Percentiles rank a stretch among this genome's conserved stretches.
These are phyloP conservation scores for Embiotoca jacksoni DNA, from an alignment of 2,113 vertebrate genomes.

Conservation along the genomic window DNA sequence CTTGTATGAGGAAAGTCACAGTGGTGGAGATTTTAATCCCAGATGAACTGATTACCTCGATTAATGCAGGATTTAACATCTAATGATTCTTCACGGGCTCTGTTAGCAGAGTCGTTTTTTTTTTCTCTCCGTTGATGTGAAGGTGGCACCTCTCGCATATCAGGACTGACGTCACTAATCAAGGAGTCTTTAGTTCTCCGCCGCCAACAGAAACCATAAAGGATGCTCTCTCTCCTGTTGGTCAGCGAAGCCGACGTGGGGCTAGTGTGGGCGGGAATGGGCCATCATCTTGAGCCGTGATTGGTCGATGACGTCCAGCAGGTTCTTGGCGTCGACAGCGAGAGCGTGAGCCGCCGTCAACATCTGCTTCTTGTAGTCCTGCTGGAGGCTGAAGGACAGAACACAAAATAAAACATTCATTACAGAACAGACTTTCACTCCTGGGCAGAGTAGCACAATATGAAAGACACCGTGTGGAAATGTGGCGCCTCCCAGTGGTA, in stretches of 20 bases:
- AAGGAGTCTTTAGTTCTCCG: slow-evolving; percentile 46
- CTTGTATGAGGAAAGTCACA: slow-evolving; percentile 71
- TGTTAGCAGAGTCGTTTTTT: slow-evolving; percentile 36
- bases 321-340: slow-evolving; percentile 97
- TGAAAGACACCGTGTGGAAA: too few species aligned
- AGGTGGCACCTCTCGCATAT: slow-evolving; percentile 34
- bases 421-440: not conserved
- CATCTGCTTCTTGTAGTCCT: slow-evolving; percentile 99
- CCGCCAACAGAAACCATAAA: slow-evolving; percentile 22
- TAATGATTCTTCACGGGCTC: slow-evolving; percentile 41
- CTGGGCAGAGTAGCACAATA: too few species aligned
- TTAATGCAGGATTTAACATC: slow-evolving; percentile 36
- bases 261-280: slow-evolving; percentile 90
- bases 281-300: slow-evolving; percentile 94
- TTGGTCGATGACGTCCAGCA: slow-evolving; percentile 97
- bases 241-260: slow-evolving; percentile 1
- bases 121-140: slow-evolving; percentile 24
- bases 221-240: slow-evolving; percentile 30
- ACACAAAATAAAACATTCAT: slow-evolving; percentile 80
- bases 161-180: slow-evolving; percentile 22
- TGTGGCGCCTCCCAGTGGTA: too few species aligned
- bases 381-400: slow-evolving; percentile 93
- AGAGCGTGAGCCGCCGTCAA: slow-evolving; percentile 96
- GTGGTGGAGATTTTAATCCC: slow-evolving; percentile 67
- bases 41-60: slow-evolving; percentile 36